A percentile compares a stretch with the other conserved stretches of the same genome.
These are phyloP conservation scores for Epiblema foenella DNA, from an alignment of 2,888 invertebrate genomes.

Conservation along the genomic window DNA sequence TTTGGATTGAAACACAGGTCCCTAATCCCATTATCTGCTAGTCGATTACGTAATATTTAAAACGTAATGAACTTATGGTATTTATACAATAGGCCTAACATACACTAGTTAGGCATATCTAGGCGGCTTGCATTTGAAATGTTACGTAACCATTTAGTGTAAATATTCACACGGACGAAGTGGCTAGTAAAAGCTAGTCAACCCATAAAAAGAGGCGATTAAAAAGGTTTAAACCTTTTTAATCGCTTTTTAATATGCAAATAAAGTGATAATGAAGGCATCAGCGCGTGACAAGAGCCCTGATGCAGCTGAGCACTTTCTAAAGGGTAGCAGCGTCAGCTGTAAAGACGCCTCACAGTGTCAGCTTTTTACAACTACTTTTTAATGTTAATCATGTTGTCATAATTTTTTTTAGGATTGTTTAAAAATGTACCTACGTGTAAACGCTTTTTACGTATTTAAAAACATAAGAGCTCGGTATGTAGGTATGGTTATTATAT, in stretches of 20 bases:
- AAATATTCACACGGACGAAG: too few species aligned
- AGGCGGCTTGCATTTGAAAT: too few species aligned
- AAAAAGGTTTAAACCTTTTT: too few species aligned
- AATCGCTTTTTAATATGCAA: conserved; percentile 43
- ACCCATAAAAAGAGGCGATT: background rate
- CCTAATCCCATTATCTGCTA: too few species aligned
- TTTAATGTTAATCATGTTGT: conserved; percentile 18
- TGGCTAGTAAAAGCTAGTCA: background rate
- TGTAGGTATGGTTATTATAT: background rate
- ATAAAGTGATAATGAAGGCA: conserved; percentile 40
- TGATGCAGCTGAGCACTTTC: conserved; percentile 46
- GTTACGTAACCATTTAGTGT: too few species aligned
- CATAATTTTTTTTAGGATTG: conserved; percentile 10
- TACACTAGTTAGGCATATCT: too few species aligned
- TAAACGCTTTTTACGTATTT: background rate
- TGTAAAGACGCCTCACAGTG: conserved; percentile 51
- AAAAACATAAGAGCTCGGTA: background rate
- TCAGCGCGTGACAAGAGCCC: conserved; percentile 26
- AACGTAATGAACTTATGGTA: too few species aligned
- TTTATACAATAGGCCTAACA: too few species aligned
- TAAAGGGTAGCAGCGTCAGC: conserved; percentile 52
- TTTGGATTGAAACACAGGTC: too few species aligned
- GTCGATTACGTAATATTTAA: too few species aligned
- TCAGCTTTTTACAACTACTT: conserved; percentile 19
- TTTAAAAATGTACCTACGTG: conserved; percentile 12